Base-by-base conservation (phyloP, 2,113 vertebrate genomes). In the Scolopax mira region DNA sequence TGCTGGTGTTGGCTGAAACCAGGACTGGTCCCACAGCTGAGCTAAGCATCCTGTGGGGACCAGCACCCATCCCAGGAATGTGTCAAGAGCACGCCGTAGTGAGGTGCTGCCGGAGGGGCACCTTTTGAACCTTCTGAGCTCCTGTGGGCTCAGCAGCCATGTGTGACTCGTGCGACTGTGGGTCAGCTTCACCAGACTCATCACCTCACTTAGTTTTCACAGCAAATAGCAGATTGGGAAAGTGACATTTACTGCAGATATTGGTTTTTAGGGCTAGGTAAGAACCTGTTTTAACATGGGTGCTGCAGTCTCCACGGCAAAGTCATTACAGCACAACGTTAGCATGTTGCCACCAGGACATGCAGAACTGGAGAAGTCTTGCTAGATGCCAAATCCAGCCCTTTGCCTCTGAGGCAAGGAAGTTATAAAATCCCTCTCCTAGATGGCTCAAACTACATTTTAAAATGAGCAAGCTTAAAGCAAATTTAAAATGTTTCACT, bases 401-500 rank as follows among this genome's bases (percentile, higher is more conserved):
- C 48, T 46, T 60, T 78, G 72, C 79, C 92, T 69, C 79, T 31
- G 48, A 55, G 72, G 80, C 75, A 88, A 93, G 79, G 60, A 90
- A 90, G 57, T 67, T 0, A 90, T 89, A 74, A 95, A 96, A 86
- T 60, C 25, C n/a, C 48, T 71, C 66, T 86, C 65, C 55, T 79
- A 71, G 57, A 67, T 46, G 61, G 86, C 88, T 87, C 61, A 60
- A 93, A 74, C 83, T 64, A 64, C 39, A 64, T 71, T 85, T 89
- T 25, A 84, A 92, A 92, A 92, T 57, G 8, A 92, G 75, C 37
- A 85, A 71, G 22, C n/a, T 86, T 83, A 70, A 92, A 92, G 75
- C 8, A 77, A 80, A 92, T 90, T 70, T 41, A 55, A 92, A 84
- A 78, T 35, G 23, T 55, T 92, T 52, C 64, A 78, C 51, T 81